These are phyloP conservation scores for Gila robusta DNA, from an alignment of 2,797 vertebrate species.

Conservation along the genomic window DNA sequence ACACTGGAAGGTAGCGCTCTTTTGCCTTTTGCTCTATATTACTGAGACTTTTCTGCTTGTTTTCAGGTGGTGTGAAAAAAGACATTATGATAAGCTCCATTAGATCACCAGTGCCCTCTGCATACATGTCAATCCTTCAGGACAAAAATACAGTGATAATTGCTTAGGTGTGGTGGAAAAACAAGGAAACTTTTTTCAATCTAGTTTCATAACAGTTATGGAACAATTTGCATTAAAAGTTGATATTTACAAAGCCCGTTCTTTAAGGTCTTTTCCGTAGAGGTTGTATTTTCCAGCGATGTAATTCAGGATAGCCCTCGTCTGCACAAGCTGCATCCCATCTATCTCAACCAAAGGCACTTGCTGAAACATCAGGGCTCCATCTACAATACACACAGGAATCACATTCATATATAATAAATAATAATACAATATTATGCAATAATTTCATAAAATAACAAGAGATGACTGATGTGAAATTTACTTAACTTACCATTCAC, in stretches of 20 bases:
- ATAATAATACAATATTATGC: too few species aligned
- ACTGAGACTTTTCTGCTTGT: conserved; percentile 72
- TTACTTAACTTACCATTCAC: conserved; percentile 75
- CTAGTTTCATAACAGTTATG: too few species aligned
- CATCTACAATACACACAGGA: conserved; percentile 42
- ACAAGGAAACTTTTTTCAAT: too few species aligned
- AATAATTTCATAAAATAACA: neutral
- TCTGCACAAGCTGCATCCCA: conserved; percentile 83
- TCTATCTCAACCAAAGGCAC: conserved; percentile 81
- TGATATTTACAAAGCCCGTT: conserved; percentile 79
- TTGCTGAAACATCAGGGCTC: conserved; percentile 80
- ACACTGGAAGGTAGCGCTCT: conserved; percentile 84
- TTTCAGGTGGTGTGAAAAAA: conserved; percentile 69
- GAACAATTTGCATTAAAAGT: neutral
- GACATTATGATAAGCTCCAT: conserved; percentile 80
- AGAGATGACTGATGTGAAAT: neutral
- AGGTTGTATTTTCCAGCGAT: conserved; percentile 81
- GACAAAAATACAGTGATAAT: conserved; percentile 3
- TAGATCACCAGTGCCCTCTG: conserved; percentile 84
- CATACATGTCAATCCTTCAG: conserved; percentile 89
- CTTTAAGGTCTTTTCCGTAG: conserved; percentile 78
- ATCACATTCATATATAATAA: too few species aligned
- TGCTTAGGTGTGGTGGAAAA: neutral
- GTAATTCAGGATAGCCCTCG: conserved; percentile 82
- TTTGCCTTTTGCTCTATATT: conserved; percentile 80